Evolutionary conservation across 2,797 vertebrate species (phyloP).

Genomic region (Merluccius polli): DNA sequence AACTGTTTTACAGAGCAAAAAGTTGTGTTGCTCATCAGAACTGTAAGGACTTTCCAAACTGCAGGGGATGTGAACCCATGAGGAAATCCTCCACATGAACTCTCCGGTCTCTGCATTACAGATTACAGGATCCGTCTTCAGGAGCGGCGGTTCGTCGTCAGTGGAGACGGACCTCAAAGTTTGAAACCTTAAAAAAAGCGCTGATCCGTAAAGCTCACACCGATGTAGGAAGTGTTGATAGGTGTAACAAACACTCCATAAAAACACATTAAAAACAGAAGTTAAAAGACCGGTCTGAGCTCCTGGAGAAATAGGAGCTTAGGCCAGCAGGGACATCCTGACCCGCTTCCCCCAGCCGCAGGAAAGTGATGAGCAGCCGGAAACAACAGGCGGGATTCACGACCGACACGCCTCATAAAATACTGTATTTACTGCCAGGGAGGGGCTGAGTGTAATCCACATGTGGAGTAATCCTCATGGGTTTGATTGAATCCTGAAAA

Average conservation of each 20-base stretch:
- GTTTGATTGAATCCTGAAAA: not conserved
- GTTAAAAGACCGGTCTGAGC: not conserved
- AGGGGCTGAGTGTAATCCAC: not conserved
- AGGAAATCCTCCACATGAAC: slow-evolving; percentile 40
- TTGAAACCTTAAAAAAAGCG: not conserved
- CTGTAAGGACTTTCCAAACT: slow-evolving; percentile 16
- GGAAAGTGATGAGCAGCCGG: not conserved
- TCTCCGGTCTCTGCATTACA: slow-evolving; percentile 11
- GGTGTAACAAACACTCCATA: not conserved
- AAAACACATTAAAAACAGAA: not conserved
- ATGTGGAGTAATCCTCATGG: not conserved
- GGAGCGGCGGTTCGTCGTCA: not conserved
- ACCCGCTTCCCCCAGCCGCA: slow-evolving; percentile 1
- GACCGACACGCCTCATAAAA: not conserved
- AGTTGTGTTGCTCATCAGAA: slow-evolving; percentile 1
- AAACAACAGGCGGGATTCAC: not conserved
- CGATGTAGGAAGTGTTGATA: not conserved
- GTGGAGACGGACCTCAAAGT: not conserved
- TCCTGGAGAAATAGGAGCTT: not conserved
- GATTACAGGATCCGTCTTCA: slow-evolving; percentile 1
- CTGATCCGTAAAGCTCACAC: not conserved
- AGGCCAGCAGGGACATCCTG: slow-evolving; percentile 9
- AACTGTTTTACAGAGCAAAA: slow-evolving; percentile 3
- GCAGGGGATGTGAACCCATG: slow-evolving; percentile 34
- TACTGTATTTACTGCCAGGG: not conserved